Evolutionary conservation across 1,140 invertebrate species (phyloP).

Genomic region (Aphelenchoides avenae): DNA sequence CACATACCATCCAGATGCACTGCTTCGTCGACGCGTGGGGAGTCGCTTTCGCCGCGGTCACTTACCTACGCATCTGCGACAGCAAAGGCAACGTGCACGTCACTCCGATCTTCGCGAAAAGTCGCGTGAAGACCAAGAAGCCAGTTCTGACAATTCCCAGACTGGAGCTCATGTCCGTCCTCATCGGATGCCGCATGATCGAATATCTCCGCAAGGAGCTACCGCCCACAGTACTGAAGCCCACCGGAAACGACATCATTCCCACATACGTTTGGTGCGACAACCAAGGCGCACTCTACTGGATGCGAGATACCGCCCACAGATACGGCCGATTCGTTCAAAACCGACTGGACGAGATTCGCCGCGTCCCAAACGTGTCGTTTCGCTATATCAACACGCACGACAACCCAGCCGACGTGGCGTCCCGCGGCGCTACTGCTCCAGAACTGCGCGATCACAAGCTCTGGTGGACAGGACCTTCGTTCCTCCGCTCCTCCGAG

Average conservation of each 20-base stretch:
- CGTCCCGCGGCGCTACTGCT: constrained; percentile 1
- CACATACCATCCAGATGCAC: no score
- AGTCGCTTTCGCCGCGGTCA: no score
- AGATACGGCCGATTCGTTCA: not conserved
- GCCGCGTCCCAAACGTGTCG: not conserved
- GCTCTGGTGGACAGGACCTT: constrained; percentile 10
- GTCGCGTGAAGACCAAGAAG: no score
- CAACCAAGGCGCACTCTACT: not conserved
- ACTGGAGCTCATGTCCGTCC: no score
- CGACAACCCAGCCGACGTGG: constrained; percentile 13
- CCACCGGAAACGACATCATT: not conserved
- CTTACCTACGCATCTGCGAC: no score
- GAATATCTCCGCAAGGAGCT: no score
- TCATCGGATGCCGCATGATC: no score
- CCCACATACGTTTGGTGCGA: not conserved
- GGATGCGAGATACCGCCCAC: not conserved
- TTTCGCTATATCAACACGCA: constrained; percentile 10
- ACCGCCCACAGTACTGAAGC: not conserved
- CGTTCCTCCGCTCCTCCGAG: not conserved
- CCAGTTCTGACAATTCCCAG: no score
- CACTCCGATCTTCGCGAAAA: no score
- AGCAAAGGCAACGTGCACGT: no score
- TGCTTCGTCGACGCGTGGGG: no score
- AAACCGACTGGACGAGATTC: constrained; percentile 1
- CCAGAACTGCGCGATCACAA: not conserved